Percentiles rank a stretch among this genome's conserved stretches.
Conservation (phyloP, 2,113 vertebrate genomes). For the Gavialis gangeticus region DNA sequence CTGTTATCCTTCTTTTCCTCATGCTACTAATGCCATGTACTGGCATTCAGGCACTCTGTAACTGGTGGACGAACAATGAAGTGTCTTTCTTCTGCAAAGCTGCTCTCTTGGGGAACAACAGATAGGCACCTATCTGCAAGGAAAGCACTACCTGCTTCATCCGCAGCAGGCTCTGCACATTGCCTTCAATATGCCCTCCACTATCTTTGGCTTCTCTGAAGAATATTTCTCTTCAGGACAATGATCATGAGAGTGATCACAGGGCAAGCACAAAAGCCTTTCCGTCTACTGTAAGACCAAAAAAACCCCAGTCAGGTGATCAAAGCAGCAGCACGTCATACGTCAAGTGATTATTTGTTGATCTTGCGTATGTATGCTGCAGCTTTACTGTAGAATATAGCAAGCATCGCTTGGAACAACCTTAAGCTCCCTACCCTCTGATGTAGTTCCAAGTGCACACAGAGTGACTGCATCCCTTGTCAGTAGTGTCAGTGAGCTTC, state of each 20-base stretch:
- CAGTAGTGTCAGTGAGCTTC: background rate
- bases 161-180: background rate
- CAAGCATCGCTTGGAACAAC: background rate
- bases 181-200: background rate
- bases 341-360: background rate
- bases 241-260: background rate
- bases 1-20: conserved; percentile 10
- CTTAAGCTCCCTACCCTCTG: background rate
- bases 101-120: background rate
- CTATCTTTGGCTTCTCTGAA: background rate
- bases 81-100: conserved; percentile 3
- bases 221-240: background rate
- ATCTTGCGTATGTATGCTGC: background rate
- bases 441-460: rapidly evolving
- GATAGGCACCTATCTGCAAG: background rate
- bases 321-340: background rate
- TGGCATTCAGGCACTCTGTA: background rate
- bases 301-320: background rate
- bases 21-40: conserved; percentile 14
- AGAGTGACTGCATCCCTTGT: background rate
- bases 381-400: background rate
- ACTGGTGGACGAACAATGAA: background rate
- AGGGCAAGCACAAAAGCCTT: background rate
- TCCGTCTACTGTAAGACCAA: background rate
- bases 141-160: background rate